Conservation (phyloP, 1,140 invertebrate species). For the Scaptomyza montana region DNA sequence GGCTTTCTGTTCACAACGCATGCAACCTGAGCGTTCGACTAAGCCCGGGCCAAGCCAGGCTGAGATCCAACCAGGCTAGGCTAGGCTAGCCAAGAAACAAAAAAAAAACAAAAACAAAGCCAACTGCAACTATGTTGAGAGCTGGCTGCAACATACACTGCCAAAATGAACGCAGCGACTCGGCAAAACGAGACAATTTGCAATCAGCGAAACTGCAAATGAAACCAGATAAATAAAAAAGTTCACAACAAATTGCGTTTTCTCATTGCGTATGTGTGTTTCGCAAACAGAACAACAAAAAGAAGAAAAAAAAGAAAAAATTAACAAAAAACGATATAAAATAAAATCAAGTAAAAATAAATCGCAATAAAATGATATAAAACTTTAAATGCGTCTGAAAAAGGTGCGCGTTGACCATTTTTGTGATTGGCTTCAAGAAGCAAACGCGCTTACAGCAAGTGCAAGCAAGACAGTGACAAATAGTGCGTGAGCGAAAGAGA, state of each 20-base stretch:
- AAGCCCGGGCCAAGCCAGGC: background rate
- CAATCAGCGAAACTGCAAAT: conserved; percentile 67
- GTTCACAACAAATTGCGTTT: conserved; percentile 73
- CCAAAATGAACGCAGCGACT: conserved; percentile 40
- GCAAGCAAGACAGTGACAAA: conserved; percentile 8
- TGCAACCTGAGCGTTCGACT: conserved; percentile 9
- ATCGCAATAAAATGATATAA: conserved; percentile 64
- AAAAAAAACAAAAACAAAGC: conserved; percentile 57
- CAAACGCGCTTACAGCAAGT: background rate
- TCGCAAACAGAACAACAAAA: conserved; percentile 55
- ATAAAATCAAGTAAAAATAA: conserved; percentile 11
- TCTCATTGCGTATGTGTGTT: conserved; percentile 50
- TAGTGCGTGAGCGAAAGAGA: conserved; percentile 1
- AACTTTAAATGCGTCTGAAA: conserved; percentile 70
- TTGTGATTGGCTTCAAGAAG: conserved; percentile 67
- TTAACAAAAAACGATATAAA: conserved; percentile 21
- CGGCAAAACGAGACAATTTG: conserved; percentile 73
- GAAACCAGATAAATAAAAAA: conserved; percentile 66
- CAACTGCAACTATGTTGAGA: conserved; percentile 46
- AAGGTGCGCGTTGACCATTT: conserved; percentile 67
- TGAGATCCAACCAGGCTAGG: background rate
- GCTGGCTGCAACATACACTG: conserved; percentile 40
- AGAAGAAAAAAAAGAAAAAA: conserved; percentile 39
- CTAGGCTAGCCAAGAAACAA: conserved; percentile 23
- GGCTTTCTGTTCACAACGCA: conserved; percentile 31